phyloP scores from a whole-genome alignment of 2,113 vertebrate genomes.

The Odontophorus gujanensis region DNA sequence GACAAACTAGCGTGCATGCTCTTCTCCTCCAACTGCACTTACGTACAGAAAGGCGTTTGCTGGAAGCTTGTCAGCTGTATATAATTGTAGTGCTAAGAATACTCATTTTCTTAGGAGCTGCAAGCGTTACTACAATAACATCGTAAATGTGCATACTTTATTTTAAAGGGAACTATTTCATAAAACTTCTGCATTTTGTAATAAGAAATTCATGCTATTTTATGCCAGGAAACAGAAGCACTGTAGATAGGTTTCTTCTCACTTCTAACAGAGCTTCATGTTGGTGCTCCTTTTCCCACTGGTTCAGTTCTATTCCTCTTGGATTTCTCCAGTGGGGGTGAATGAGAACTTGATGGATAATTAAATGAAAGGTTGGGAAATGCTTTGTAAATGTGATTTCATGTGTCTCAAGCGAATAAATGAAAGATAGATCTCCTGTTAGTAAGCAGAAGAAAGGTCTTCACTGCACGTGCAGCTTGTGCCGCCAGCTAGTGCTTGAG shows the following conservation, averaged over 20 bases:
- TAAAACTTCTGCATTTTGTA: slow-evolving; percentile 10
- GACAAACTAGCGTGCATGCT: neutral
- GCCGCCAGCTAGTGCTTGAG: neutral
- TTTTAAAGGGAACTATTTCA: slow-evolving; percentile 34
- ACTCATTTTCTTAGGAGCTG: slow-evolving; percentile 33
- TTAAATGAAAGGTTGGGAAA: slow-evolving; percentile 7
- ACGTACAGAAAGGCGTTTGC: neutral
- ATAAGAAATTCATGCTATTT: neutral
- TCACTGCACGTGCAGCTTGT: accelerated
- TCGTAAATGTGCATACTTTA: neutral
- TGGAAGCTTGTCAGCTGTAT: slow-evolving; percentile 30
- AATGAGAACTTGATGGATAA: slow-evolving; percentile 40
- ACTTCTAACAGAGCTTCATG: neutral
- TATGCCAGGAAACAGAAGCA: neutral
- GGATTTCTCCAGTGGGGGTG: neutral
- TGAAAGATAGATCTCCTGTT: neutral
- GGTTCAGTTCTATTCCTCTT: slow-evolving; percentile 18
- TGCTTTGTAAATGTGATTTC: slow-evolving; percentile 14
- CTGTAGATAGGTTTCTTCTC: neutral
- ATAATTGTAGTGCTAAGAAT: slow-evolving; percentile 45
- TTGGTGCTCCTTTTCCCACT: neutral
- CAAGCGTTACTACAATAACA: slow-evolving; percentile 32
- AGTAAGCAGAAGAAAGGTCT: neutral
- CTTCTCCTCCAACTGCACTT: neutral
- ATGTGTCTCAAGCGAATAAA: neutral